Conservation (phyloP, 2,797 vertebrate genomes). For the Pempheris klunzingeri region DNA sequence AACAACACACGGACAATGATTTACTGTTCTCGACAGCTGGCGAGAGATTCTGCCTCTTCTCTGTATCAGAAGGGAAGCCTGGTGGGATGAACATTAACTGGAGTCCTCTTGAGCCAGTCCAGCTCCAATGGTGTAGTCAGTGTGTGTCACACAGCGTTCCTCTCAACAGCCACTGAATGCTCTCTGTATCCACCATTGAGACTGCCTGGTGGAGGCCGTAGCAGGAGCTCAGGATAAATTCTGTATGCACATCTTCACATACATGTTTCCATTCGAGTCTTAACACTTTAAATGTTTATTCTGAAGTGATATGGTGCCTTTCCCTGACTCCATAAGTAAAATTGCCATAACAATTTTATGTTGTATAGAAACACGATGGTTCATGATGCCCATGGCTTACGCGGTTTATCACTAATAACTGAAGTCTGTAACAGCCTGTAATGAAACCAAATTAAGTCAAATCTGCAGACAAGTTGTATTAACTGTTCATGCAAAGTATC, state of each 20-base stretch:
- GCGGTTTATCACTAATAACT: conserved; percentile 74
- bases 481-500: conserved; percentile 70
- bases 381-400: conserved; percentile 65
- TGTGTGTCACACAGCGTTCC: conserved; percentile 71
- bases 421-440: conserved; percentile 77
- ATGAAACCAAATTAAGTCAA: conserved; percentile 74
- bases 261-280: conserved; percentile 83
- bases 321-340: conserved; percentile 77
- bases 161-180: conserved; percentile 74
- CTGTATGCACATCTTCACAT: conserved; percentile 81
- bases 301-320: conserved; percentile 88
- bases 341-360: conserved; percentile 80
- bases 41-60: conserved; percentile 63
- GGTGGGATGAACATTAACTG: conserved; percentile 69
- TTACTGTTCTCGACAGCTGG: conserved; percentile 57
- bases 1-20: conserved; percentile 53
- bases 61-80: conserved; percentile 70
- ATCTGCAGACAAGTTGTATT: conserved; percentile 73
- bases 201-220: conserved; percentile 73
- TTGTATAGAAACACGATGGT: conserved; percentile 66
- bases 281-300: conserved; percentile 85
- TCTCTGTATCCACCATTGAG: conserved; percentile 68
- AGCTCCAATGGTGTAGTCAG: conserved; percentile 71
- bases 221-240: conserved; percentile 81
- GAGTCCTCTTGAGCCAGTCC: conserved; percentile 70